phyloP scores from a whole-genome alignment of 2,888 invertebrate genomes.

The Troglohyphantes excavatus region DNA sequence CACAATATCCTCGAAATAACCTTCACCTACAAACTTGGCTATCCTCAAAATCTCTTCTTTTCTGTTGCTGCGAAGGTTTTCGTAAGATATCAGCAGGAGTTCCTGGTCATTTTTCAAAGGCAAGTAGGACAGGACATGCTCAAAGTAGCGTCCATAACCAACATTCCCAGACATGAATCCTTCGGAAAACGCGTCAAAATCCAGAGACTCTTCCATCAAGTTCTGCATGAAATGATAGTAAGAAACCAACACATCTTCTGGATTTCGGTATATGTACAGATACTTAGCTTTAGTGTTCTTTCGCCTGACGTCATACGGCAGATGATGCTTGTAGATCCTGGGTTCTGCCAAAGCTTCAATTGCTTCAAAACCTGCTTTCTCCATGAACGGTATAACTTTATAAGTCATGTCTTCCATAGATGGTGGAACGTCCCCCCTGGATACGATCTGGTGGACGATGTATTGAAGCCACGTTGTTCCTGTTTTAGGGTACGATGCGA shows the following conservation, averaged over 20 bases:
- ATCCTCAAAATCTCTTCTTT: constrained; percentile 77
- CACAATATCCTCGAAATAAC: constrained; percentile 12
- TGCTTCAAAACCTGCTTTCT: constrained; percentile 39
- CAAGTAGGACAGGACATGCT: constrained; percentile 66
- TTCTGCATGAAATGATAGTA: constrained; percentile 82
- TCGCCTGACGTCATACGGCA: constrained; percentile 10
- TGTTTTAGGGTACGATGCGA: constrained; percentile 74
- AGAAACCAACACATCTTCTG: constrained; percentile 83
- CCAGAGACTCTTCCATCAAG: constrained; percentile 21
- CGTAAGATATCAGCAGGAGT: constrained; percentile 82
- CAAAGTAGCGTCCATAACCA: constrained; percentile 75
- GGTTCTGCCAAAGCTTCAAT: constrained; percentile 21
- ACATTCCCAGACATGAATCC: constrained; percentile 82
- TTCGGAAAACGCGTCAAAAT: constrained; percentile 82
- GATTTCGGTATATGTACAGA: constrained; percentile 83
- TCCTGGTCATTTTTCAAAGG: constrained; percentile 79
- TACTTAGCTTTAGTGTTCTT: constrained; percentile 80
- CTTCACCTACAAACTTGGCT: constrained; percentile 77
- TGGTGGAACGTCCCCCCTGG: constrained; percentile 80
- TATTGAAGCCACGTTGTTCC: constrained; percentile 78
- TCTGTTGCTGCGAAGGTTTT: constrained; percentile 82
- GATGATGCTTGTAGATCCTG: constrained; percentile 49
- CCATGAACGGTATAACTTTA: constrained; percentile 46
- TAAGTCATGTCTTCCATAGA: constrained; percentile 79
- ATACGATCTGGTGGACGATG: constrained; percentile 69